Percentiles rank a stretch among this genome's conserved stretches.
Evolutionary conservation across 2,888 invertebrate genomes (phyloP).

Genomic region (Latrodectus hesperus): DNA sequence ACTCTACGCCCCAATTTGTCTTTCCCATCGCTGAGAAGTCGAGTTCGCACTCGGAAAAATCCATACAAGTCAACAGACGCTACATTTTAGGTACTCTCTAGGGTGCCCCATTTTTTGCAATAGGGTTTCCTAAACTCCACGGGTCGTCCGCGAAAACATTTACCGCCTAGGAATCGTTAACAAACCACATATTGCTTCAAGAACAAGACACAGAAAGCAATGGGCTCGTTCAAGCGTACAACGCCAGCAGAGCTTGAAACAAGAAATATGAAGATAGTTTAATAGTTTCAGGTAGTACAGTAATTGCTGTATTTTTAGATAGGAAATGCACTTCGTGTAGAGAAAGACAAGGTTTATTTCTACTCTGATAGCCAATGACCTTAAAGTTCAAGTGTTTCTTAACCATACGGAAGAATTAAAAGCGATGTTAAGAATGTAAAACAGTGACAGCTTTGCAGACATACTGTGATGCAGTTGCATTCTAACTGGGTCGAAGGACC

Average conservation of each 20-base stretch:
- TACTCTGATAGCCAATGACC: neutral
- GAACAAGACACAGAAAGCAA: constrained; percentile 14
- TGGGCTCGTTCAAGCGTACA: constrained; percentile 31
- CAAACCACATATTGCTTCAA: constrained; percentile 19
- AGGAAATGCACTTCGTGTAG: no score
- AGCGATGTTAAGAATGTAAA: no score
- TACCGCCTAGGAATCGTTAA: constrained; percentile 23
- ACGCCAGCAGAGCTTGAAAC: constrained; percentile 8
- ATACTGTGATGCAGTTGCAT: no score
- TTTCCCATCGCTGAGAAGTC: constrained; percentile 14
- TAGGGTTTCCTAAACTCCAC: neutral
- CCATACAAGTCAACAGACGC: constrained; percentile 23
- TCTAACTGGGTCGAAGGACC: no score
- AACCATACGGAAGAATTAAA: no score
- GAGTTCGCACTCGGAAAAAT: constrained; percentile 1
- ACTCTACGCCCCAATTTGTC: constrained; percentile 29
- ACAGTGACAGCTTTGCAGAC: no score
- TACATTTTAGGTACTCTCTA: constrained; percentile 26
- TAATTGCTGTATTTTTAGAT: constrained; percentile 3
- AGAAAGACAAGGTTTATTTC: neutral
- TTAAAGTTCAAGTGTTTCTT: neutral
- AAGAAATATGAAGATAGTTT: constrained; percentile 5
- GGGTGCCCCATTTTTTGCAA: constrained; percentile 7
- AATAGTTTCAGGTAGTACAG: neutral
- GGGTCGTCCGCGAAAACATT: constrained; percentile 23